Conservation (phyloP, 2,888 invertebrate genomes). For the Unio delphinus region DNA sequence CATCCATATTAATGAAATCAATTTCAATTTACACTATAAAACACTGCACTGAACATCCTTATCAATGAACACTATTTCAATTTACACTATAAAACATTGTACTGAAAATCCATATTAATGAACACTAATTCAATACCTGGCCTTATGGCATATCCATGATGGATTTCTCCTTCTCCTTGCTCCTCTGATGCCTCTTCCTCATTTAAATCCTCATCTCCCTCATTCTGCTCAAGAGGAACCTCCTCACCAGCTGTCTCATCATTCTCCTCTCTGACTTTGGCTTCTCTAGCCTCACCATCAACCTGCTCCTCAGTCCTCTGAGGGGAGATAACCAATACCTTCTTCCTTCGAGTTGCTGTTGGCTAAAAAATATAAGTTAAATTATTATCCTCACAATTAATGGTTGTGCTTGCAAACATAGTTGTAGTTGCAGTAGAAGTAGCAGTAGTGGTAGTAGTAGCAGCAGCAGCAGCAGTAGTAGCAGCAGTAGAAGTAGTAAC, state of each 20-base stretch:
- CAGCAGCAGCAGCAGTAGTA: no score
- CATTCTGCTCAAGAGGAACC: constrained; percentile 5
- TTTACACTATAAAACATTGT: no score
- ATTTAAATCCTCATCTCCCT: constrained; percentile 31
- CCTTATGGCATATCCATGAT: constrained; percentile 62
- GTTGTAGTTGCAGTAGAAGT: no score
- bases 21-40: no score
- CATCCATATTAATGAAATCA: no score
- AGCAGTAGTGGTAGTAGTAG: no score
- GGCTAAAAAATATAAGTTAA: no score
- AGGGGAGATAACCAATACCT: constrained; percentile 1
- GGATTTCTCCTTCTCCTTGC: constrained; percentile 38
- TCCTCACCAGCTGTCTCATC: constrained; percentile 1
- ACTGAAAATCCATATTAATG: not conserved
- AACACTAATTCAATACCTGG: constrained; percentile 44
- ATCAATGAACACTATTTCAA: no score
- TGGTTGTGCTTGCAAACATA: no score
- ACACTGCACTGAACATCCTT: no score
- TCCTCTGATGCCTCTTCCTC: constrained; percentile 33
- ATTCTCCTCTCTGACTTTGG: constrained; percentile 12
- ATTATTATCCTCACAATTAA: no score
- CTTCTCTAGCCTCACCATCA: constrained; percentile 23
- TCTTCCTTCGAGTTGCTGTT: not conserved
- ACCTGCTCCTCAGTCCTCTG: constrained; percentile 14
- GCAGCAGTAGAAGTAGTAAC: no score